Conservation (phyloP, 2,113 vertebrate species). For the Phyllostomus hastatus region DNA sequence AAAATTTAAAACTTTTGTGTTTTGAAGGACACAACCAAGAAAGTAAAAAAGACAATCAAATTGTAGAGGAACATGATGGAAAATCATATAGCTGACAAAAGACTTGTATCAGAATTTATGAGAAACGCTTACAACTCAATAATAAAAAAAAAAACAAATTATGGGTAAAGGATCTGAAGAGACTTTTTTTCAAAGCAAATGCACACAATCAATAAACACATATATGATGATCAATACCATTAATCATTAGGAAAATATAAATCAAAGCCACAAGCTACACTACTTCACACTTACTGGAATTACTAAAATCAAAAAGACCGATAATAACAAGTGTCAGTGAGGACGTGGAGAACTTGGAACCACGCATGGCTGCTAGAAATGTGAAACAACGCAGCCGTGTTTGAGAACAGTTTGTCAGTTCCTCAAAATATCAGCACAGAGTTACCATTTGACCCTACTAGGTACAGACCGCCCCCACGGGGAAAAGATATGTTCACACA, state of each 20-base stretch:
- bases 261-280: too few species aligned
- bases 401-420: neutral
- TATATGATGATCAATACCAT: too few species aligned
- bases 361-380: neutral
- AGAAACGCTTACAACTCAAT: neutral
- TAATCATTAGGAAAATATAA: neutral
- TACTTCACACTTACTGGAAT: too few species aligned
- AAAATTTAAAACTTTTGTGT: neutral
- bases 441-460: too few species aligned
- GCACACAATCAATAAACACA: too few species aligned
- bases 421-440: too few species aligned
- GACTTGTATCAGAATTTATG: neutral
- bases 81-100: neutral
- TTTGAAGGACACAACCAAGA: neutral
- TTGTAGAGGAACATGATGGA: neutral
- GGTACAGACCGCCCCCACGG: too few species aligned
- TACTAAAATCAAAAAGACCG: neutral
- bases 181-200: neutral
- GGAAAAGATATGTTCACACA: too few species aligned
- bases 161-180: neutral
- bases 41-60: neutral
- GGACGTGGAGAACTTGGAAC: neutral
- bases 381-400: neutral
- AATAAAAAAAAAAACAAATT: neutral
- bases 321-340: neutral